Base-by-base conservation (phyloP, 2,113 vertebrate species). In the Menidia beryllina region DNA sequence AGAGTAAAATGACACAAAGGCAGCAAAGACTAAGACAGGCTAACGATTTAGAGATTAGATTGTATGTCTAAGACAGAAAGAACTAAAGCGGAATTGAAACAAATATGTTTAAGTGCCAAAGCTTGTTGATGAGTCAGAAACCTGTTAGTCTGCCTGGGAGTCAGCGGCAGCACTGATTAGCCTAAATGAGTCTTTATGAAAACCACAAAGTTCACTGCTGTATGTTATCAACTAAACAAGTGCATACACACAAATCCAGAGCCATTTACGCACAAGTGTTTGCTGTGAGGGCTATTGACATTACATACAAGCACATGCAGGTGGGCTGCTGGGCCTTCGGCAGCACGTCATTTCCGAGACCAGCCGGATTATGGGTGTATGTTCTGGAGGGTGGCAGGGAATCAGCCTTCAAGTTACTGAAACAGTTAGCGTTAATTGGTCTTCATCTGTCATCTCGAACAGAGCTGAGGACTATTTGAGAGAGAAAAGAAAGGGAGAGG, bases 361-460 rank as follows among this genome's bases (percentile, higher is more conserved):
- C 84, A 72, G 81, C 76, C 76, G 83, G 70, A 86, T 89, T 88
- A 86, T 85, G 76, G 65, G 83, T 86, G 76, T 79, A 75, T 79
- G 58, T 75, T 80, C 69, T 69, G 68, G 56, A 76, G 73, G 80
- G 82, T 77, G 79, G 80, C 70, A 63, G 81, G 30, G 67, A 81
- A 79, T 86, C 79, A 86, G 59, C 79, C 83, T 82, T 85, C 70
- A 84, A 85, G 83, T 89, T 84, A 89, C 79, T 65, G 63, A 81
- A 88, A 89, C 82, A 69, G 84, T 86, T 87, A 79, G 72, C 43
- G 12, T 90, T 67, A 89, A 91, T 90, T 91, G 88, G 87, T 84
- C 88, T 86, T 91, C 88, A 90, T 86, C 90, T 89, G 90, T 89
- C 88, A 88, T 87, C 77, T 87, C 84, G 83, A 78, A 87, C 77